Base-by-base conservation (phyloP, 2,797 vertebrate genomes). In the Gallirallus australis region DNA sequence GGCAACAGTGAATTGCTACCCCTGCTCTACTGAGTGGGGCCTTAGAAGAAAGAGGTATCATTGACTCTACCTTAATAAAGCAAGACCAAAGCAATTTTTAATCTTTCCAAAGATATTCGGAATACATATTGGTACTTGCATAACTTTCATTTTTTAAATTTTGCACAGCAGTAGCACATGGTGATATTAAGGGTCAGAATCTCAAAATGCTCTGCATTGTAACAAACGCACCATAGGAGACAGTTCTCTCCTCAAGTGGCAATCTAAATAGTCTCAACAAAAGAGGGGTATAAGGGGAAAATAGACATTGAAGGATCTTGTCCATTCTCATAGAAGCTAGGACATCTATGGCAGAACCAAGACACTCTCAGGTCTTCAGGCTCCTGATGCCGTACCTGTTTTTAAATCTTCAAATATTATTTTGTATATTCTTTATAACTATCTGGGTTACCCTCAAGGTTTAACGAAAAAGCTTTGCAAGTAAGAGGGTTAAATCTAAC, bases 391-490 rank as follows among this genome's bases (percentile, higher is more conserved):
- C 64, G 37, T n/a, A 66, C 10, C 2, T 73, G 79, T 68, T 21
- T 9, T 2, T 92, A 87, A 70, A 57, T 80, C 45, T 87, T 89
- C 53, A 75, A 82, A 45, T 15, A 42, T 3, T 63, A 2, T 39
- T 81, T 82, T 78, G 10, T 52, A 5, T 45, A 61, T 82, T 90
- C 19, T 31, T 86, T 70, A 31, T n/a, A 76, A 33, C 48, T 8
- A 70, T 60, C 52, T 31, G 40, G 7, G 6, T 79, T 94, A 65
- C 14, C 39, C 48, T 70, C 23, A 79, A 54, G n/a, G 16, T 84
- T 82, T 92, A 79, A 81, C 84, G 52, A 76, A 84, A 89, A 84
- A 65, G 5, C 23, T 35, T 85, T 72, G 17, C 25, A 27, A 57
- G 39, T 37, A 64, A n/a, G 31, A 76, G 24, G 31, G 52, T 77